These are phyloP conservation scores for Ligdia adustata DNA, from an alignment of 2,888 invertebrate genomes.

Conservation along the genomic window DNA sequence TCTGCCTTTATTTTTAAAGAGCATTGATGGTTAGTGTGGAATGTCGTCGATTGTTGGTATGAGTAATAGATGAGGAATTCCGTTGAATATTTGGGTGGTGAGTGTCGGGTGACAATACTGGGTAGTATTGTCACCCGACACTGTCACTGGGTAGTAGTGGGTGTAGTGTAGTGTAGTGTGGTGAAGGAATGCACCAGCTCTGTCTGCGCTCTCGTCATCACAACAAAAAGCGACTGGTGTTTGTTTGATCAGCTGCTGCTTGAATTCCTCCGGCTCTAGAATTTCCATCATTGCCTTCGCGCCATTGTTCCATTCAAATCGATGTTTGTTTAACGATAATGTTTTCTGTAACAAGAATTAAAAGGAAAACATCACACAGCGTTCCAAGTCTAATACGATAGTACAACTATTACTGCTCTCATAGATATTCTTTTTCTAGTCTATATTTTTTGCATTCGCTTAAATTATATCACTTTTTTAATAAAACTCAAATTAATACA, in stretches of 20 bases:
- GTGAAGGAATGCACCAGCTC: slow-evolving; percentile 53
- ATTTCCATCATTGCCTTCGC: slow-evolving; percentile 23
- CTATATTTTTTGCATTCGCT: too few species aligned
- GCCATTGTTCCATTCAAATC: slow-evolving; percentile 16
- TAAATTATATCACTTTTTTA: too few species aligned
- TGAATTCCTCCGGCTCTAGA: slow-evolving; percentile 40
- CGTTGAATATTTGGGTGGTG: slow-evolving; percentile 36
- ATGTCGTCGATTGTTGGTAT: slow-evolving; percentile 16
- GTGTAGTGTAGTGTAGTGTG: too few species aligned
- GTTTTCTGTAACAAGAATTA: too few species aligned
- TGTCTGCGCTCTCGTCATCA: slow-evolving; percentile 43
- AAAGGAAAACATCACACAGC: too few species aligned
- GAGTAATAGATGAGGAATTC: slow-evolving; percentile 37
- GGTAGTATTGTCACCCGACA: too few species aligned
- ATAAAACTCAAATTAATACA: too few species aligned
- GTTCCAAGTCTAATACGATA: too few species aligned
- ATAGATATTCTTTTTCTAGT: too few species aligned
- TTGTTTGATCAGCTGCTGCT: slow-evolving; percentile 51
- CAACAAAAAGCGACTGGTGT: slow-evolving; percentile 38
- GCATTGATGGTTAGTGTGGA: slow-evolving; percentile 1
- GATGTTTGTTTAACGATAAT: too few species aligned
- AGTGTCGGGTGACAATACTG: slow-evolving; percentile 33
- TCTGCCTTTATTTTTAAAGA: slow-evolving; percentile 19
- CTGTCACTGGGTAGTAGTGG: too few species aligned
- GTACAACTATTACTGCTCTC: too few species aligned